These are phyloP conservation scores for Rallus crepitans DNA, from an alignment of 2,797 vertebrate species.

Conservation along the genomic window DNA sequence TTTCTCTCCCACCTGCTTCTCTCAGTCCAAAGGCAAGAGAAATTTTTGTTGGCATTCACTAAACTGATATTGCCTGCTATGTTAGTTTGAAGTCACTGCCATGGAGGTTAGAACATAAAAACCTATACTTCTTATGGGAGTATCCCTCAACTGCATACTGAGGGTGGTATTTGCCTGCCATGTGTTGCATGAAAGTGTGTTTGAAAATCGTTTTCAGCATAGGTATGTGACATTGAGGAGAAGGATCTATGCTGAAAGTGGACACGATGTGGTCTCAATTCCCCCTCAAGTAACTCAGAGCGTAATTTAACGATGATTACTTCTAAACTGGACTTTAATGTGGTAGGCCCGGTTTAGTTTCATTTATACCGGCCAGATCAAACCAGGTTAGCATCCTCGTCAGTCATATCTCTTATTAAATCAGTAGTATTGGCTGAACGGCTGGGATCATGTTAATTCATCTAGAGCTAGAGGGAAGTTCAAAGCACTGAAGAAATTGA, in stretches of 20 bases:
- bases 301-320: background rate
- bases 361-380: background rate
- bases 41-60: background rate
- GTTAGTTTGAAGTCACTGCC: background rate
- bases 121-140: background rate
- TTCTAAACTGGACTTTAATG: background rate
- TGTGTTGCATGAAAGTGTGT: background rate
- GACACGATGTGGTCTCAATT: background rate
- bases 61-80: accelerated
- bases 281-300: background rate
- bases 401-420: slow-evolving; percentile 18
- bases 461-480: slow-evolving; percentile 37
- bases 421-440: slow-evolving; percentile 14
- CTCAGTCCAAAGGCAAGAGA: background rate
- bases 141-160: background rate
- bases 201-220: background rate
- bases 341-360: background rate
- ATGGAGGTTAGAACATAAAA: background rate
- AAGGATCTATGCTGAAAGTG: background rate
- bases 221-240: accelerated
- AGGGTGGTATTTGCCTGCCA: background rate
- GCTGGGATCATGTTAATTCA: background rate
- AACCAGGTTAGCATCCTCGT: slow-evolving; percentile 18
- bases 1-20: background rate
- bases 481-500: slow-evolving; percentile 49